Evolutionary conservation across 2,888 invertebrate genomes (phyloP).

Genomic region (Mythimna loreyi): DNA sequence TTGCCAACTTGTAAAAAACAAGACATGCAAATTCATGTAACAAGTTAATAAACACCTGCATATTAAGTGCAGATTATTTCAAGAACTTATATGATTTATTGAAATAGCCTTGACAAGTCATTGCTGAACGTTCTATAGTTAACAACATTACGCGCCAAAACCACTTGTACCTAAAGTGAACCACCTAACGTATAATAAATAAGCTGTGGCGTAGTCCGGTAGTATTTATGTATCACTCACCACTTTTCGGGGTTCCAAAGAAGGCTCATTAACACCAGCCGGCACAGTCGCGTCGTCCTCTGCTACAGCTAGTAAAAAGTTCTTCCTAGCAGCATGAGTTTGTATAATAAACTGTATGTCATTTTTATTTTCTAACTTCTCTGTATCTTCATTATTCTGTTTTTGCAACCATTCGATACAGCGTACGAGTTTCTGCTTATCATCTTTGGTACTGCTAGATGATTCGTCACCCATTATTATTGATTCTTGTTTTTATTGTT

Average conservation of each 20-base stretch:
- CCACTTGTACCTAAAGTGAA: neutral
- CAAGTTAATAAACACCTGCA: neutral
- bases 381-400: constrained; percentile 80
- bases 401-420: constrained; percentile 85
- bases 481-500: neutral
- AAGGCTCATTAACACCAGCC: constrained; percentile 77
- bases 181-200: neutral
- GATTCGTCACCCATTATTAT: constrained; percentile 46
- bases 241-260: constrained; percentile 77
- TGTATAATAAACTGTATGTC: constrained; percentile 86
- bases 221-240: constrained; percentile 65
- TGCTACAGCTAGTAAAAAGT: constrained; percentile 79
- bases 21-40: neutral
- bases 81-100: neutral
- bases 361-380: constrained; percentile 82
- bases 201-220: too few species aligned
- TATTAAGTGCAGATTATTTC: too few species aligned
- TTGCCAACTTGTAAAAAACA: neutral
- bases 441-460: constrained; percentile 13
- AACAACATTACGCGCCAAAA: neutral
- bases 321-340: constrained; percentile 82
- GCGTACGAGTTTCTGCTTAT: constrained; percentile 71
- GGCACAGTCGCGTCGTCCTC: constrained; percentile 85
- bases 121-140: neutral
- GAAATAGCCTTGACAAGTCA: neutral